Evolutionary conservation across 2,888 invertebrate species (phyloP).

Genomic region (Drosophila birchii): DNA sequence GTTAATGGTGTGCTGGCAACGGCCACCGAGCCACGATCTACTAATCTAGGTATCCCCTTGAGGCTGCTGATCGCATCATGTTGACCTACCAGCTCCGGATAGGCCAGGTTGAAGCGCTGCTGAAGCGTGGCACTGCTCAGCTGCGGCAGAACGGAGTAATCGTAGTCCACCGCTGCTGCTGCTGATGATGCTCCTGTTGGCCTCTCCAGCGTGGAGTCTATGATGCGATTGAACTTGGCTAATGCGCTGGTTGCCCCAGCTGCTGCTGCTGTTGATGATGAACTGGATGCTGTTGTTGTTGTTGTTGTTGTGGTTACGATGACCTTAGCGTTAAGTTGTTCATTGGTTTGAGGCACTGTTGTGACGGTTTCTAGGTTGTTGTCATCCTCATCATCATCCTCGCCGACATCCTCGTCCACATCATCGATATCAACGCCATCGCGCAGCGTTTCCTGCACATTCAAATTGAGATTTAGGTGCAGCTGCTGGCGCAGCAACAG

Average conservation of each 20-base stretch:
- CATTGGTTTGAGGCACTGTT: slow-evolving; percentile 83
- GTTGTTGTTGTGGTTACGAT: slow-evolving; percentile 57
- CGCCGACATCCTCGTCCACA: slow-evolving; percentile 72
- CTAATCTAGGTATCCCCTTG: slow-evolving; percentile 61
- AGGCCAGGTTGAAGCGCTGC: slow-evolving; percentile 72
- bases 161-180: not conserved
- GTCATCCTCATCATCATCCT: slow-evolving; percentile 53
- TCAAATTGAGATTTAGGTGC: slow-evolving; percentile 82
- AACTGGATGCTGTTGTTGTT: slow-evolving; percentile 63
- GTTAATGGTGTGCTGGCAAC: slow-evolving; percentile 81
- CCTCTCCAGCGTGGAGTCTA: slow-evolving; percentile 81
- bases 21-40: slow-evolving; percentile 68
- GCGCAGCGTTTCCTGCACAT: slow-evolving; percentile 74
- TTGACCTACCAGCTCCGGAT: slow-evolving; percentile 75
- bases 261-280: slow-evolving; percentile 57
- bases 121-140: slow-evolving; percentile 74
- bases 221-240: slow-evolving; percentile 85
- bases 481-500: slow-evolving; percentile 81
- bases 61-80: slow-evolving; percentile 61
- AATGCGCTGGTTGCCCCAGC: slow-evolving; percentile 81
- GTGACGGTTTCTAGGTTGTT: slow-evolving; percentile 82
- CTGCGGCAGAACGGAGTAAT: slow-evolving; percentile 33
- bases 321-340: slow-evolving; percentile 81
- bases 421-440: slow-evolving; percentile 79
- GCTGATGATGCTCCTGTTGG: slow-evolving; percentile 40